Base-by-base conservation (phyloP, 2,888 invertebrate species). In the Drosophila fungiperda region DNA sequence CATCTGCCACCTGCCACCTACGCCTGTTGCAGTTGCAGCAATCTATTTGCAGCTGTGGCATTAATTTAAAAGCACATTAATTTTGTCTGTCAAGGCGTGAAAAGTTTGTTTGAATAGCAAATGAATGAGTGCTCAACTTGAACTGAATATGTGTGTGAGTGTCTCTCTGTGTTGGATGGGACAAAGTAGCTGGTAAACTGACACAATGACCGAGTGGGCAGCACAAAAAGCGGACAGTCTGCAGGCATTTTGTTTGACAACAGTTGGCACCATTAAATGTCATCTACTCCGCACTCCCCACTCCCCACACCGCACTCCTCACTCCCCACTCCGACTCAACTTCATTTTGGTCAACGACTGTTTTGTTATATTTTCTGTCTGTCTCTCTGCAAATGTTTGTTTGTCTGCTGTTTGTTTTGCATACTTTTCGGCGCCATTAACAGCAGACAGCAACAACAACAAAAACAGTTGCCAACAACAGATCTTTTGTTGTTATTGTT, bases 201-300 rank as follows among this genome's bases (percentile, higher is more conserved):
- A 81, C 83, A 81, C 81, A 83, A 83, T 81, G 81, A 81, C 81
- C 81, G 81, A 83, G 83, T 83, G 69, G 68, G 42, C 76, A 45
- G 42, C 38, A 58, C 53, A 42, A 63, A 58, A 36, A 42, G 54
- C 52, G 33, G 53, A 45, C 38, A 23, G 58, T 57, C 57, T 59
- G 38, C 23, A 60, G 69, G 82, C 73, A 55, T 75, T 76, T 82
- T 80, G 82, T 82, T 80, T 65, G 79, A 80, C 82, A 82, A 76
- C 79, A 82, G 82, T 80, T 82, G 80, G 80, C 83, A 80, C 83
- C 77, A 81, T 83, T 83, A 83, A 83, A 74, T 81, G 81, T 83
- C 81, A 80, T 80, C 65, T 83, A 80, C 81, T 81, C 79, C 40
- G 52, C 64, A 71, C 48, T 62, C 54, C 64, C 49, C 23, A 23